phyloP scores from a whole-genome alignment of 2,888 invertebrate species.

The Xanthorhoe spadicearia region DNA sequence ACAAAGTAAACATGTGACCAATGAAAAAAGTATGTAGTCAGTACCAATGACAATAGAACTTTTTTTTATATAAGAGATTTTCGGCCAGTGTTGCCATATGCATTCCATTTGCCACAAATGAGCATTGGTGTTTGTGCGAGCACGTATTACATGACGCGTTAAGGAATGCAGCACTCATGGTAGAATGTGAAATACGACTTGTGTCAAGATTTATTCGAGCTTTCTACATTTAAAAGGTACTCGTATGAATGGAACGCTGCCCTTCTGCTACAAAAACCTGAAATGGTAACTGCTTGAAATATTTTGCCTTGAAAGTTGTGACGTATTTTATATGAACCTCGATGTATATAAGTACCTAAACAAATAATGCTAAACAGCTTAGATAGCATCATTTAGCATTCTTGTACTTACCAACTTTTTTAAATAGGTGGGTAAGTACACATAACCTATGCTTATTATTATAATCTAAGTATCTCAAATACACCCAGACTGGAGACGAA shows the following conservation, averaged over 20 bases:
- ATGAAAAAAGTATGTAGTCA: constrained; percentile 16
- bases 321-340: not conserved
- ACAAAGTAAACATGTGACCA: constrained; percentile 21
- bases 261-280: constrained; percentile 1
- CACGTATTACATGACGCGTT: constrained; percentile 20
- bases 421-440: no score
- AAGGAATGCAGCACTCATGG: constrained; percentile 31
- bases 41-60: not conserved
- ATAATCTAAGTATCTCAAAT: no score
- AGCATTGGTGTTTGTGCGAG: constrained; percentile 17
- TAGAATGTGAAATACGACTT: constrained; percentile 35
- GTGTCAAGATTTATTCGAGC: constrained; percentile 24
- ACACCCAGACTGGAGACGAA: no score
- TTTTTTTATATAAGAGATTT: constrained; percentile 2
- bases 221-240: constrained; percentile 22
- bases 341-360: not conserved
- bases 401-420: no score
- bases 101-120: constrained; percentile 1
- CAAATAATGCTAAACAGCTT: no score
- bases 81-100: constrained; percentile 3
- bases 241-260: constrained; percentile 8
- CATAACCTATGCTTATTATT: no score
- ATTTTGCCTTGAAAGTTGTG: not conserved
- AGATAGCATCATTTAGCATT: no score
- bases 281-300: constrained; percentile 1